These are phyloP conservation scores for Siphamia tubifer DNA, from an alignment of 2,113 vertebrate species.

Conservation along the genomic window DNA sequence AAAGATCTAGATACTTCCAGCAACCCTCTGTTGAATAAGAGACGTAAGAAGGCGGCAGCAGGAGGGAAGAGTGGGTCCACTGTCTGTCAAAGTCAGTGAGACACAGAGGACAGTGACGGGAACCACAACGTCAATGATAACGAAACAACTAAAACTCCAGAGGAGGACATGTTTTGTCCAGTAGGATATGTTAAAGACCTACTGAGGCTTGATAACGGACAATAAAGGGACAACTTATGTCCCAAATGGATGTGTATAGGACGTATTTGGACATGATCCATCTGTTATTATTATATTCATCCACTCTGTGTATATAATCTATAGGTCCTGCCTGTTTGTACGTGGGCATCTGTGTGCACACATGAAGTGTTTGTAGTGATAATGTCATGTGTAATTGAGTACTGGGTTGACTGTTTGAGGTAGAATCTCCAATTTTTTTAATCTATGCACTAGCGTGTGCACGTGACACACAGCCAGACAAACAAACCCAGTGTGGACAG, in stretches of 20 bases:
- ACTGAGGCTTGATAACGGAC: slow-evolving; percentile 13
- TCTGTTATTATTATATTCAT: slow-evolving; percentile 15
- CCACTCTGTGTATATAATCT: slow-evolving; percentile 15
- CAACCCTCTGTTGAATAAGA: slow-evolving; percentile 96
- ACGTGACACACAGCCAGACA: slow-evolving; percentile 19
- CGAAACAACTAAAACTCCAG: background rate
- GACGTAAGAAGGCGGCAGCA: slow-evolving; percentile 90
- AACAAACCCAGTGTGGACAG: slow-evolving; percentile 20
- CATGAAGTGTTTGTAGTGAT: slow-evolving; percentile 19
- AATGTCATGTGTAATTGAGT: slow-evolving; percentile 27
- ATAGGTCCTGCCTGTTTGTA: slow-evolving; percentile 20
- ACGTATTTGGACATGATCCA: background rate
- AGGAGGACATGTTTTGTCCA: background rate
- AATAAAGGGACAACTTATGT: background rate
- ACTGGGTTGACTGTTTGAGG: slow-evolving; percentile 16
- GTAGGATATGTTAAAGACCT: slow-evolving; percentile 2
- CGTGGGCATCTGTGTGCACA: slow-evolving; percentile 15
- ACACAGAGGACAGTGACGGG: background rate
- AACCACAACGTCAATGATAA: background rate
- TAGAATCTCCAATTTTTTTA: slow-evolving; percentile 12
- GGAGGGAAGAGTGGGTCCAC: slow-evolving; percentile 56
- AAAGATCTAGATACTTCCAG: slow-evolving; percentile 96
- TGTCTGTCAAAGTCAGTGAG: slow-evolving; percentile 71
- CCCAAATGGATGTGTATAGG: slow-evolving; percentile 8
- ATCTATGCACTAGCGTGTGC: slow-evolving; percentile 15